A percentile compares a stretch with the other conserved stretches of the same genome.
phyloP scores from a whole-genome alignment of 2,888 invertebrate genomes.

The Mamestra brassicae region DNA sequence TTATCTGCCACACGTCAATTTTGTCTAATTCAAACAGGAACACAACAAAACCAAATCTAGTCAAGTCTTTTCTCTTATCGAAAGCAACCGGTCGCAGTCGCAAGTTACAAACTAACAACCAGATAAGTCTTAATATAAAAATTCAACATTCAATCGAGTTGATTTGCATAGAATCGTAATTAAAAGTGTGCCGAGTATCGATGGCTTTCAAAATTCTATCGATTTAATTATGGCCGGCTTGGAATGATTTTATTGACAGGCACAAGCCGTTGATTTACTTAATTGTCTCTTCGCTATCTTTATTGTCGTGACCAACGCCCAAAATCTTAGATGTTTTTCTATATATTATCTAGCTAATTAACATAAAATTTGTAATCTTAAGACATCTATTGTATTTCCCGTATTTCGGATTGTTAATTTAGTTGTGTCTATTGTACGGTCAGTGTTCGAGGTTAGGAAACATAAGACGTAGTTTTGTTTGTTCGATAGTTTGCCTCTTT shows the following conservation, averaged over 20 bases:
- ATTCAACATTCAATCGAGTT: slow-evolving; percentile 70
- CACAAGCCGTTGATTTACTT: slow-evolving; percentile 67
- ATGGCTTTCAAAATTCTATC: slow-evolving; percentile 73
- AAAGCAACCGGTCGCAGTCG: slow-evolving; percentile 36
- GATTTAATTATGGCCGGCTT: slow-evolving; percentile 65
- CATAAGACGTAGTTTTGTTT: neutral
- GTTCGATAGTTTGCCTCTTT: neutral
- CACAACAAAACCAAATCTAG: no score
- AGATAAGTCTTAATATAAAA: slow-evolving; percentile 41
- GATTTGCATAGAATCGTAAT: slow-evolving; percentile 84
- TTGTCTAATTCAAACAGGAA: neutral
- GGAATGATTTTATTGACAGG: slow-evolving; percentile 65
- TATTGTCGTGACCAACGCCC: slow-evolving; percentile 63
- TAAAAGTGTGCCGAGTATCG: slow-evolving; percentile 75
- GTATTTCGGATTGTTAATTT: slow-evolving; percentile 52
- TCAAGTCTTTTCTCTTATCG: neutral
- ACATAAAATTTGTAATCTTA: slow-evolving; percentile 59
- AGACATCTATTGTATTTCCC: slow-evolving; percentile 53
- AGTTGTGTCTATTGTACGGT: slow-evolving; percentile 28
- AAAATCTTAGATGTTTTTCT: slow-evolving; percentile 53
- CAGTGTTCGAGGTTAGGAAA: slow-evolving; percentile 11
- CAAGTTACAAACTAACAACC: slow-evolving; percentile 31
- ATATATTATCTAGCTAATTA: slow-evolving; percentile 60
- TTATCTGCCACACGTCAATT: neutral
- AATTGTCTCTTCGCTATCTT: slow-evolving; percentile 68